Conservation (phyloP, 2,797 vertebrate species). For the Anguilla obscura region DNA sequence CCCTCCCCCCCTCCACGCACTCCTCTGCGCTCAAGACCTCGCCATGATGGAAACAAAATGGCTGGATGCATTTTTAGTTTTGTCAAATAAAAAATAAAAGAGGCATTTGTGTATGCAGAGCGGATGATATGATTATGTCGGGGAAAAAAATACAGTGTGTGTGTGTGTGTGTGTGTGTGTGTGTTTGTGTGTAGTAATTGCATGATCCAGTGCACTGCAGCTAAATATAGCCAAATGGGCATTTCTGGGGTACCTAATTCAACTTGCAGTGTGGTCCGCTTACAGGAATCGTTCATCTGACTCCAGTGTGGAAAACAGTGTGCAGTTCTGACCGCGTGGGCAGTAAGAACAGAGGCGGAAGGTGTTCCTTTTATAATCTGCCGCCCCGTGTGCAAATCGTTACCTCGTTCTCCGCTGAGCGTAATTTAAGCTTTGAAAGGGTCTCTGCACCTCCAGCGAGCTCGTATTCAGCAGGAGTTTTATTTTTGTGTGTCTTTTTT, state of each 20-base stretch:
- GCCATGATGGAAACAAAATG: conserved; percentile 53
- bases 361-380: conserved; percentile 63
- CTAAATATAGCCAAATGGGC: background rate
- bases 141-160: background rate
- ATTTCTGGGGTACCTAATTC: conserved; percentile 42
- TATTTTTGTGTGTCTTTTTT: background rate
- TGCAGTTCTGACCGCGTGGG: conserved; percentile 55
- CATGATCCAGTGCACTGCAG: background rate
- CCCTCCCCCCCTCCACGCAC: conserved; percentile 35
- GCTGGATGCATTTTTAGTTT: background rate
- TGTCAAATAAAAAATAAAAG: background rate
- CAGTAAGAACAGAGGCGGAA: conserved; percentile 45
- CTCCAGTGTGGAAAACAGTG: conserved; percentile 15
- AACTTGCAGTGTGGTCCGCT: conserved; percentile 28
- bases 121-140: background rate
- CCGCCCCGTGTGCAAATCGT: conserved; percentile 38
- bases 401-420: conserved; percentile 52
- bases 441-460: conserved; percentile 70
- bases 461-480: conserved; percentile 81
- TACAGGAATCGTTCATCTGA: conserved; percentile 20
- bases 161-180: too few relatives aligned
- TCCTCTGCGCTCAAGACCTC: conserved; percentile 35
- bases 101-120: background rate
- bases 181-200: background rate
- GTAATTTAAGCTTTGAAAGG: conserved; percentile 64